Percentiles rank a stretch among this genome's conserved stretches.
Evolutionary conservation across 2,797 vertebrate species (phyloP).

Genomic region (Oophaga sylvatica): DNA sequence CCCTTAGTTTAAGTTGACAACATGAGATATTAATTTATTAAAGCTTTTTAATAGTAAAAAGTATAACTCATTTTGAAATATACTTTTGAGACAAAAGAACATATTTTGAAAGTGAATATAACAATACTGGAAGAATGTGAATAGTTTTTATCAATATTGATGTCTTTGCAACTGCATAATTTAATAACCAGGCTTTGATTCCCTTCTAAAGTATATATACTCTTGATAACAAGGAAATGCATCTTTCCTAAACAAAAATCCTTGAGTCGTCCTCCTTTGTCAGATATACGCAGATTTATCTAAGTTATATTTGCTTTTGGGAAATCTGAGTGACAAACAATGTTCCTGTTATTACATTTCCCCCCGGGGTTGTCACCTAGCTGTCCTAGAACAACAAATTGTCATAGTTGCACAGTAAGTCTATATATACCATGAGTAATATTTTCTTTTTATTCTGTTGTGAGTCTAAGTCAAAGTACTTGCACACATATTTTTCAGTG

Average conservation of each 20-base stretch:
- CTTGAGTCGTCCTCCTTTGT: not conserved
- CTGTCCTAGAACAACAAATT: not conserved
- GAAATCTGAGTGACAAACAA: not conserved
- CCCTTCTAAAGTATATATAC: not conserved
- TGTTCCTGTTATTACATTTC: not conserved
- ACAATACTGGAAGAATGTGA: not conserved
- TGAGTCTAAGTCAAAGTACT: not conserved
- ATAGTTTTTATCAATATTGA: not conserved
- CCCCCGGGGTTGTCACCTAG: not conserved
- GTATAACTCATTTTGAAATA: not conserved
- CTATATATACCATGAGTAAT: not conserved
- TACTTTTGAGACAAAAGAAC: not conserved
- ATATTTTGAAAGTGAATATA: no score
- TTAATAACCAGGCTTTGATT: not conserved
- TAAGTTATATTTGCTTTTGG: not conserved
- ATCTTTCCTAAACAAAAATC: not conserved
- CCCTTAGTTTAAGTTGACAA: no score
- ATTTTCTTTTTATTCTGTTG: not conserved
- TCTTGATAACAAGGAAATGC: no score
- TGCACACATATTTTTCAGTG: not conserved
- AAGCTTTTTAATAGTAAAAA: no score
- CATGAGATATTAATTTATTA: no score
- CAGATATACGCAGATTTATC: not conserved
- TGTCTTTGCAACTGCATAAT: not conserved
- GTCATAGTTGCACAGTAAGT: not conserved